Evolutionary conservation across 2,797 vertebrate genomes (phyloP).

Genomic region (Tinamus major): DNA sequence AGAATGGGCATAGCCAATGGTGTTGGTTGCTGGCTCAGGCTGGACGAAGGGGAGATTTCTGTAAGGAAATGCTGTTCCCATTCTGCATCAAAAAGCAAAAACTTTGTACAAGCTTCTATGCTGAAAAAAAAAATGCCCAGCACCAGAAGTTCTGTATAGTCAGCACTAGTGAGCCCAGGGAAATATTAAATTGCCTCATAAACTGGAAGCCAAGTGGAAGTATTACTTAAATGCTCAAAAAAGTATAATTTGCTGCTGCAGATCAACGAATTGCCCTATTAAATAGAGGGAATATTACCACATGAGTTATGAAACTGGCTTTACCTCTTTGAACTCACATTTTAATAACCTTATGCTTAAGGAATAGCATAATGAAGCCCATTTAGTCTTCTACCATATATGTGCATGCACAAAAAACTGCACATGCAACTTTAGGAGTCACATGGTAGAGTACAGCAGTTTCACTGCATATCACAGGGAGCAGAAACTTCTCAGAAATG

Average conservation of each 20-base stretch:
- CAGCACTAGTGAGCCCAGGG: constrained; percentile 55
- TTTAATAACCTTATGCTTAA: constrained; percentile 20
- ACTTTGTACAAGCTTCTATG: constrained; percentile 59
- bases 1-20: background rate
- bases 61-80: constrained; percentile 47
- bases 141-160: constrained; percentile 59
- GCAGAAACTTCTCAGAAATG: accelerated
- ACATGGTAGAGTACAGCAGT: background rate
- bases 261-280: constrained; percentile 45
- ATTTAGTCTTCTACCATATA: background rate
- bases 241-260: constrained; percentile 59
- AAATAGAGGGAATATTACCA: constrained; percentile 47
- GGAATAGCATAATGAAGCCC: background rate
- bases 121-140: constrained; percentile 68
- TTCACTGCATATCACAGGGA: background rate
- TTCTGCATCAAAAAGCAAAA: constrained; percentile 63
- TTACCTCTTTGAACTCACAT: constrained; percentile 24
- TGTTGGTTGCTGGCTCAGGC: background rate
- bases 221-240: constrained; percentile 63
- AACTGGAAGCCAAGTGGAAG: constrained; percentile 66
- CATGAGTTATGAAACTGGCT: constrained; percentile 44
- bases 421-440: background rate
- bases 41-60: background rate
- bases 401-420: background rate
- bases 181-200: constrained; percentile 65